Evolutionary conservation across 2,113 vertebrate genomes (phyloP).

Genomic region (Rhombomys opimus): DNA sequence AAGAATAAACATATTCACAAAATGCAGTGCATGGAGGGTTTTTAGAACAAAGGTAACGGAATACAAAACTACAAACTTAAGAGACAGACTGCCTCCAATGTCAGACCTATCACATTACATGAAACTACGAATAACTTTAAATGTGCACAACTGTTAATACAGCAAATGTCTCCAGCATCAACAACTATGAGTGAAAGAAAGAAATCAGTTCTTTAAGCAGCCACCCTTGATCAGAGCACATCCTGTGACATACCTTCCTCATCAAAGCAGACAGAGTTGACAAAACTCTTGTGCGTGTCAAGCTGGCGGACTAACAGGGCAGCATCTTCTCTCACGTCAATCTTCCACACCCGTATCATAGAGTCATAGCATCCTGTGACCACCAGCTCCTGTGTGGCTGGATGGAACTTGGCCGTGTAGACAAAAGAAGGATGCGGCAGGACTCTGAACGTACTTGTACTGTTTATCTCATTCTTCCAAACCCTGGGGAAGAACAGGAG

Average conservation of each 20-base stretch:
- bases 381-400: constrained; percentile 89
- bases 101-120: neutral
- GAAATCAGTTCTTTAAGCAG: neutral
- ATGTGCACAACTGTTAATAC: neutral
- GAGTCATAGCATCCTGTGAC: constrained; percentile 95
- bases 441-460: constrained; percentile 89
- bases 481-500: constrained; percentile 86
- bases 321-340: constrained; percentile 90
- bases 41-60: neutral
- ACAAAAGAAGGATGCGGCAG: constrained; percentile 97
- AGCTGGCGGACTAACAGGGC: constrained; percentile 95
- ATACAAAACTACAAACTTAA: constrained; percentile 32
- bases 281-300: constrained; percentile 93
- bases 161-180: constrained; percentile 19
- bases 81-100: neutral
- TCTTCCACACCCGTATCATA: constrained; percentile 93
- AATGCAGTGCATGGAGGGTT: neutral
- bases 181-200: neutral
- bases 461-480: constrained; percentile 92
- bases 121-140: neutral
- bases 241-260: constrained; percentile 89
- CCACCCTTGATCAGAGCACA: neutral
- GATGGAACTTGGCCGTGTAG: constrained; percentile 96
- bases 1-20: neutral
- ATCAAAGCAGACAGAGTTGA: constrained; percentile 97